A percentile compares a stretch with the other conserved stretches of the same genome.
Evolutionary conservation across 2,888 invertebrate species (phyloP).

Genomic region (Drosophila hamatofila): DNA sequence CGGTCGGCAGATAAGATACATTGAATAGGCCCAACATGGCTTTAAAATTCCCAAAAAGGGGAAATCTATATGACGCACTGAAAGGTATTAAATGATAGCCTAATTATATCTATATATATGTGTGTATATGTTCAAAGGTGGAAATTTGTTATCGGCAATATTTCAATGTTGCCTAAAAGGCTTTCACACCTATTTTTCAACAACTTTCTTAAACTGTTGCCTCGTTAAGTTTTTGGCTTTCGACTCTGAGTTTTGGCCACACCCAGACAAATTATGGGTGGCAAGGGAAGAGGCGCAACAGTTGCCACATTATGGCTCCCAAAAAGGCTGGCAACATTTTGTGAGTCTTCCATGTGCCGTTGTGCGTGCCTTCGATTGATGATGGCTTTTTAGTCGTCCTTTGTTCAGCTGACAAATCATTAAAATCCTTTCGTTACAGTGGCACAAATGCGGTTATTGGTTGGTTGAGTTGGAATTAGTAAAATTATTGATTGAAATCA

Average conservation of each 20-base stretch:
- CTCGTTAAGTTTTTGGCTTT: slow-evolving; percentile 17
- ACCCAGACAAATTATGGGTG: slow-evolving; percentile 16
- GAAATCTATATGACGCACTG: background rate
- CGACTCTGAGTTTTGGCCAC: slow-evolving; percentile 20
- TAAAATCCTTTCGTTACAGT: slow-evolving; percentile 37
- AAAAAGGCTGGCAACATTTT: slow-evolving; percentile 4
- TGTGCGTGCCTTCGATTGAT: slow-evolving; percentile 63
- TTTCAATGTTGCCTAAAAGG: background rate
- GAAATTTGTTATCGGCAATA: background rate
- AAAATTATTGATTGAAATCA: background rate
- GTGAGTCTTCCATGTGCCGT: background rate
- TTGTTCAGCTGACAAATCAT: slow-evolving; percentile 26
- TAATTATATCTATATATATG: background rate
- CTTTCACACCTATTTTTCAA: slow-evolving; percentile 18
- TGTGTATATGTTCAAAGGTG: background rate
- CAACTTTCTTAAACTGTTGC: slow-evolving; percentile 43
- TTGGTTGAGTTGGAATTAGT: no score
- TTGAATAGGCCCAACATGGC: background rate
- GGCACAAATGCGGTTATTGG: slow-evolving; percentile 12
- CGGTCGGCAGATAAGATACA: slow-evolving; percentile 6
- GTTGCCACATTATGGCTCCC: slow-evolving; percentile 43
- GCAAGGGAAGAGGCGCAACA: slow-evolving; percentile 53
- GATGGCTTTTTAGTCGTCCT: slow-evolving; percentile 32
- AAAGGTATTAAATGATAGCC: background rate
- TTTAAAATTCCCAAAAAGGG: background rate